Base-by-base conservation (phyloP, 2,888 invertebrate species). In the Synanthedon myopaeformis region DNA sequence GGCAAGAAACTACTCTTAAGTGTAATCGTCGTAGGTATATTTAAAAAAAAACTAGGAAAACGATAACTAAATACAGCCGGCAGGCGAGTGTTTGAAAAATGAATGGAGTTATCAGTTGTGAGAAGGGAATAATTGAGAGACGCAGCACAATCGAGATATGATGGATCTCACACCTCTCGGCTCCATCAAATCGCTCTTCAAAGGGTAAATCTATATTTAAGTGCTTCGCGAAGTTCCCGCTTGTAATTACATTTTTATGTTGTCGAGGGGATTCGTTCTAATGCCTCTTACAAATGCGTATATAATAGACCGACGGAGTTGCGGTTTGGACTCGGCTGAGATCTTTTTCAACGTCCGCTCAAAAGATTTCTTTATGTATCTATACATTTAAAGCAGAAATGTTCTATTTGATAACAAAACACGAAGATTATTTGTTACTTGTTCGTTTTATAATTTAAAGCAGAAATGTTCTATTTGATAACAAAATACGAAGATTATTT, bases 151-250 rank as follows among this genome's bases (percentile, higher is more conserved):
- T 82, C 77, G 79, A 74, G 74, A 79, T 82, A 82, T 84, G 80
- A 84, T 85, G 77, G 80, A 82, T 82, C 81, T 83, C 74, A 79
- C 82, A 82, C 82, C 80, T 82, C 70, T 65, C 68, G 62, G 66
- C 70, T 72, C 79, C 70, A 78, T 79, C 76, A 76, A 80, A 79
- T 76, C 72, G 70, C 76, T 76, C 74, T 79, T 71, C 75, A 81
- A 82, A 82, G 82, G 82, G 84, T 84, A 85, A 84, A 85, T 85
- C 82, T 84, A 81, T 83, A 82, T 85, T 82, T 85, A 79, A 84
- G 82, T 83, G 78, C 77, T 68, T 61, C 62, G 63, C 66, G 66
- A 77, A 79, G 67, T 76, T 81, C 71, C 69, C 67, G 64, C 71
- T 78, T 77, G 79, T 84, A 84, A 84, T 85, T 84, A 82, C 82